phyloP scores from a whole-genome alignment of 2,888 invertebrate genomes.

The Xestia sexstrigata region DNA sequence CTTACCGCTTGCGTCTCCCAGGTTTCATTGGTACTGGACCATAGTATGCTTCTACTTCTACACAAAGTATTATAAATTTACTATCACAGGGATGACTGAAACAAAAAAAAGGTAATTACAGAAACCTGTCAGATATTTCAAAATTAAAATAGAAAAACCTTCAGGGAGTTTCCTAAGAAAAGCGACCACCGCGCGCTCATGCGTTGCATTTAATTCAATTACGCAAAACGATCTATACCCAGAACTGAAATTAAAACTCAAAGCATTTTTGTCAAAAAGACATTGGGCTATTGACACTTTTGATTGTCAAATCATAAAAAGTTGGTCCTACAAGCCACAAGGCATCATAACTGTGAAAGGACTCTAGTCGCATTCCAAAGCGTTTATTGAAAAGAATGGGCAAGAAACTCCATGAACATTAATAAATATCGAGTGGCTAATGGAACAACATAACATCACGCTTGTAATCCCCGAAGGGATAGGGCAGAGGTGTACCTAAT shows the following conservation, averaged over 20 bases:
- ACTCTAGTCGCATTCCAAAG: not conserved
- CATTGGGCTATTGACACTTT: not conserved
- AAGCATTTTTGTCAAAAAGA: too few species aligned
- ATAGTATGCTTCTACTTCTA: constrained; percentile 69
- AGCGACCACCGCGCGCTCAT: not conserved
- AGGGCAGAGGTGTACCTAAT: too few species aligned
- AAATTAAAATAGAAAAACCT: not conserved
- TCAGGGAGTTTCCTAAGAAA: not conserved
- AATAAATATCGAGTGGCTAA: not conserved
- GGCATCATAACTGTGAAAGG: too few species aligned
- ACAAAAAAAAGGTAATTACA: constrained; percentile 43
- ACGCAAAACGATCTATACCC: not conserved
- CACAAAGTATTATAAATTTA: constrained; percentile 83
- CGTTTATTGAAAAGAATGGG: not conserved
- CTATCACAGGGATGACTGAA: constrained; percentile 81
- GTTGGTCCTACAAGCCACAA: too few species aligned
- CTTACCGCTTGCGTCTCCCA: constrained; percentile 36
- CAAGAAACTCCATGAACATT: not conserved
- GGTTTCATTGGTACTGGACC: constrained; percentile 6
- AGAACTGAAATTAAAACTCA: too few species aligned
- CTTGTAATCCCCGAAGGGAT: too few species aligned
- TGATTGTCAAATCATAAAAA: not conserved
- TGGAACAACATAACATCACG: not conserved
- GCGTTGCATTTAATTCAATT: not conserved
- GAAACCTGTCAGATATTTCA: not conserved